These are phyloP conservation scores for Tamandua tetradactyla DNA, from an alignment of 2,797 vertebrate species.

Conservation along the genomic window DNA sequence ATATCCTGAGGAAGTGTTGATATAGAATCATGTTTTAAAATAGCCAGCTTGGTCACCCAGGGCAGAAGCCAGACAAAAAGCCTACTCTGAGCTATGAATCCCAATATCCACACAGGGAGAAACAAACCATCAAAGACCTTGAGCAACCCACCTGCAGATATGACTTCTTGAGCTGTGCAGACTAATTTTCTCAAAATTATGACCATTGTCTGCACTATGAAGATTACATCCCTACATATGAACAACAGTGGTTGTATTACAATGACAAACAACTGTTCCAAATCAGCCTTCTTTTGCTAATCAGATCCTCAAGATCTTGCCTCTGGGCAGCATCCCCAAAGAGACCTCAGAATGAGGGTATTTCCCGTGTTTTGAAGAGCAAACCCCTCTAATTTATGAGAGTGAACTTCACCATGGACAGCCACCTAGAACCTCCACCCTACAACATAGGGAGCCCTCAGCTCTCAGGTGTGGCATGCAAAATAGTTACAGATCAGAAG, in stretches of 20 bases:
- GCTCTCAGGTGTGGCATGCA: constrained; percentile 85
- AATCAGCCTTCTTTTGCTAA: constrained; percentile 88
- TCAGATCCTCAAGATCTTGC: constrained; percentile 88
- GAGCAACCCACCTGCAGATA: constrained; percentile 94
- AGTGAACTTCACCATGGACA: constrained; percentile 84
- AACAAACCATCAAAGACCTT: constrained; percentile 93
- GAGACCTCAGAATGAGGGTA: constrained; percentile 86
- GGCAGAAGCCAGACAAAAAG: constrained; percentile 86
- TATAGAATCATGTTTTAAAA: constrained; percentile 94
- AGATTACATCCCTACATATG: constrained; percentile 93
- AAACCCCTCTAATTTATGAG: constrained; percentile 84
- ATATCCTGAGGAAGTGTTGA: constrained; percentile 92
- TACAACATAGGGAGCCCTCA: constrained; percentile 90
- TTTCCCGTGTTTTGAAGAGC: constrained; percentile 91
- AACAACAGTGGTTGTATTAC: constrained; percentile 95
- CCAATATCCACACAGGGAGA: constrained; percentile 92
- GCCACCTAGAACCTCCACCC: constrained; percentile 83
- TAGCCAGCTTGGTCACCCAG: constrained; percentile 84
- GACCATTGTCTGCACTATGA: constrained; percentile 93
- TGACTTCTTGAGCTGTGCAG: constrained; percentile 89
- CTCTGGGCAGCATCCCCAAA: constrained; percentile 83
- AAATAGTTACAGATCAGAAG: constrained; percentile 90
- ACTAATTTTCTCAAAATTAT: constrained; percentile 92
- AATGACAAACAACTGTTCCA: constrained; percentile 93
- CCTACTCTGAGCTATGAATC: constrained; percentile 90